phyloP scores from a whole-genome alignment of 2,113 vertebrate species.

The Micromys minutus region DNA sequence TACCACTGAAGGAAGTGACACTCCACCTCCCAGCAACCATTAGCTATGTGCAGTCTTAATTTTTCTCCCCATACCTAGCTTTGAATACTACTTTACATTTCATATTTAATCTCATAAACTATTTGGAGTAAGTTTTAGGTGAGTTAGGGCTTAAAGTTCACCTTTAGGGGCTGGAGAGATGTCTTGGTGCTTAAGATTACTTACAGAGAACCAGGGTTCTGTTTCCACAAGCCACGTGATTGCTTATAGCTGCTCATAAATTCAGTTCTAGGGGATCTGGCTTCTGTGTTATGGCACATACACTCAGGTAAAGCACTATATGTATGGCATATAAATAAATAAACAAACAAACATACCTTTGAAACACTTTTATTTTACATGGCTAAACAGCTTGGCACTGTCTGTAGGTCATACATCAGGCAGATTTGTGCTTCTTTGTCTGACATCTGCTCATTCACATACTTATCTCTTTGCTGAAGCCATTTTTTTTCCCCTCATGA shows the following conservation, averaged over 20 bases:
- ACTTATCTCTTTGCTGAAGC: slow-evolving; percentile 7
- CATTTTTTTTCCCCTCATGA: background rate
- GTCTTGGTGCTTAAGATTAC: background rate
- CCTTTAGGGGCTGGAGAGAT: background rate
- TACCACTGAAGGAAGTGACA: background rate
- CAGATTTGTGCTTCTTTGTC: slow-evolving; percentile 10
- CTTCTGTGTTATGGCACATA: background rate
- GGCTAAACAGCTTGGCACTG: background rate
- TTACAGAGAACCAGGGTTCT: background rate
- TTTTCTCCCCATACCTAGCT: fast-evolving
- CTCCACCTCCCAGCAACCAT: too few species aligned
- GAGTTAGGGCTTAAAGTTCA: background rate
- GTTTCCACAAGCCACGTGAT: background rate
- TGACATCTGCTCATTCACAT: background rate
- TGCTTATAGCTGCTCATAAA: background rate
- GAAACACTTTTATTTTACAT: slow-evolving; percentile 42
- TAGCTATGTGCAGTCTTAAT: too few species aligned
- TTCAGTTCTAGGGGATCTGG: background rate
- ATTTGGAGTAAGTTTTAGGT: slow-evolving; percentile 30
- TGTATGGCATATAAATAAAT: background rate
- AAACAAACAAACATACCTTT: background rate
- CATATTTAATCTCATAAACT: background rate
- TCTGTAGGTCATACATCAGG: slow-evolving; percentile 8
- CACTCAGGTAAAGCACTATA: background rate
- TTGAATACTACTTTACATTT: background rate